Evolutionary conservation across 92 coral and sea anemone species (phyloP).

Genomic region (Hydrozoanthus gracilis): DNA sequence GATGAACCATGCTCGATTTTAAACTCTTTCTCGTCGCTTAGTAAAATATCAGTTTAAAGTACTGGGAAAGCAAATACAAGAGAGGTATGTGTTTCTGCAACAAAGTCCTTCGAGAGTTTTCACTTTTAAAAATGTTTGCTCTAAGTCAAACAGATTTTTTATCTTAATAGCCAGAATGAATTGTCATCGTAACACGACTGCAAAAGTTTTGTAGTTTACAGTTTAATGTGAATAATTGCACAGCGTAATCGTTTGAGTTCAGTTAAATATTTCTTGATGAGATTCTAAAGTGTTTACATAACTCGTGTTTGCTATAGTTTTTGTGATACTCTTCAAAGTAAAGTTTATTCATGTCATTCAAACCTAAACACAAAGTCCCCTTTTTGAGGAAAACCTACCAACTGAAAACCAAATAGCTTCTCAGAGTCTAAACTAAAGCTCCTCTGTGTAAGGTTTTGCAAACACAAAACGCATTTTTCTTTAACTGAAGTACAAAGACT

Average conservation of each 20-base stretch:
- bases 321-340: conserved; percentile 28
- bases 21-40: not conserved
- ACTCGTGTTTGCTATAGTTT: conserved; percentile 34
- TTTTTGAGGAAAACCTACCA: not conserved
- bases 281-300: conserved; percentile 43
- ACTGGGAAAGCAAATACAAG: not conserved
- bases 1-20: not conserved
- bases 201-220: too few relatives aligned
- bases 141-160: too few relatives aligned
- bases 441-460: too few relatives aligned
- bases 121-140: not conserved
- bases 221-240: conserved; percentile 16
- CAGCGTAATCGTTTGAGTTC: not conserved
- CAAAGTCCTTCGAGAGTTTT: not conserved
- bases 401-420: too few relatives aligned
- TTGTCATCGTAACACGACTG: not conserved
- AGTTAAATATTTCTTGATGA: conserved; percentile 40
- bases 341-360: conserved; percentile 35
- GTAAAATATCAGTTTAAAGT: not conserved
- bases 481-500: too few relatives aligned
- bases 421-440: too few relatives aligned
- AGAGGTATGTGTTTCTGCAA: not conserved
- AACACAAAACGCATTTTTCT: too few relatives aligned
- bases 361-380: not conserved
- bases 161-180: not conserved